phyloP scores from a whole-genome alignment of 2,113 vertebrate species.

The Brevimyrus niger region DNA sequence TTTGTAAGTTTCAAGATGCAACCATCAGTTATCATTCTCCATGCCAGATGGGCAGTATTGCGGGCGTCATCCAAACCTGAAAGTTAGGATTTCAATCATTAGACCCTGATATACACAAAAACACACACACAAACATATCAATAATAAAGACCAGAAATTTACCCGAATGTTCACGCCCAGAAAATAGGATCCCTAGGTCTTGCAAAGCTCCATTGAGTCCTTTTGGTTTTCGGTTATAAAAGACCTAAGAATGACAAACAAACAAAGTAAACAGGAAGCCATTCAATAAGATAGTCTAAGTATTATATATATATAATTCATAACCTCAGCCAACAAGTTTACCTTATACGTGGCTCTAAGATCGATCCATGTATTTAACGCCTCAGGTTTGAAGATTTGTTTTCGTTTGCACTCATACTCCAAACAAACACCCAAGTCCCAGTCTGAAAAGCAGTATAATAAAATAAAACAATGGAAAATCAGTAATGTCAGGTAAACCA shows the following conservation, averaged over 20 bases:
- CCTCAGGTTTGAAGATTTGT: slow-evolving; percentile 76
- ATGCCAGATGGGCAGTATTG: slow-evolving; percentile 83
- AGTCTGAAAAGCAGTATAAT: slow-evolving; percentile 62
- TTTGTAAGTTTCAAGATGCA: slow-evolving; percentile 81
- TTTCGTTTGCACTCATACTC: slow-evolving; percentile 92
- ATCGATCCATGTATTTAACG: slow-evolving; percentile 89
- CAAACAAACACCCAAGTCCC: slow-evolving; percentile 92
- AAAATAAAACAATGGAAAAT: not conserved
- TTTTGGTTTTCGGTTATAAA: slow-evolving; percentile 84
- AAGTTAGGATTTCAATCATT: not conserved
- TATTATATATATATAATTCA: not conserved
- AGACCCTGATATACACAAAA: not conserved
- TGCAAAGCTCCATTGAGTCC: slow-evolving; percentile 85
- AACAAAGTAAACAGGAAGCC: not conserved
- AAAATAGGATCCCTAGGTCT: slow-evolving; percentile 86
- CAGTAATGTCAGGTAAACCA: not conserved
- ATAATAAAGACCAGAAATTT: not conserved
- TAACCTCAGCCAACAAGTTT: slow-evolving; percentile 20
- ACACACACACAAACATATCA: not conserved
- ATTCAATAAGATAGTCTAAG: not conserved
- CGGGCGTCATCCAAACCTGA: slow-evolving; percentile 85
- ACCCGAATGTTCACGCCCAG: slow-evolving; percentile 89
- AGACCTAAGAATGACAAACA: slow-evolving; percentile 57
- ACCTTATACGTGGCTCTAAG: slow-evolving; percentile 87
- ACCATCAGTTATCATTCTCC: slow-evolving; percentile 82